Conservation (phyloP, 1,140 invertebrate species). For the Linepithema humile region DNA sequence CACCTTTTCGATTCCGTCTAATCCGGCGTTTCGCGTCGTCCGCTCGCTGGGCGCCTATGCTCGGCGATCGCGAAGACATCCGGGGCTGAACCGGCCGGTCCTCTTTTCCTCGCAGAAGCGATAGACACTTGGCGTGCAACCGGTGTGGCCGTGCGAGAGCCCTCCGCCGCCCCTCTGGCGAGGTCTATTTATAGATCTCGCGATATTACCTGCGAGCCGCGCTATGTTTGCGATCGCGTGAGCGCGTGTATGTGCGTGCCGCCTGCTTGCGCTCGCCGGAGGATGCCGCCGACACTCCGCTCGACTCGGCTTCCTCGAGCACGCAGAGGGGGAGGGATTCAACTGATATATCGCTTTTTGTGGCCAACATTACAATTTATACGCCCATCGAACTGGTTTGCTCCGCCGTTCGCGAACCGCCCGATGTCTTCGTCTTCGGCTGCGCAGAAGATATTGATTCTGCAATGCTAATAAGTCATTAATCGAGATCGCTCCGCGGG, state of each 20-base stretch:
- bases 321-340: neutral
- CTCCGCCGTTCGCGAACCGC: no score
- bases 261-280: neutral
- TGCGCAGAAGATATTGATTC: slow-evolving; percentile 1
- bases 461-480: slow-evolving; percentile 6
- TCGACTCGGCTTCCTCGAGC: slow-evolving; percentile 53
- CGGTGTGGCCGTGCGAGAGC: no score
- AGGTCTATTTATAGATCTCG: slow-evolving; percentile 79
- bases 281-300: neutral
- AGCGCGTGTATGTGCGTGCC: neutral
- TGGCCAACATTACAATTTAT: no score
- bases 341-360: slow-evolving; percentile 29
- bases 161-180: slow-evolving; percentile 57
- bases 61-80: slow-evolving; percentile 73
- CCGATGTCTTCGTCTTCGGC: neutral
- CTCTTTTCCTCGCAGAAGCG: slow-evolving; percentile 55
- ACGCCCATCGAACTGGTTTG: no score
- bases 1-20: slow-evolving; percentile 21
- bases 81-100: slow-evolving; percentile 69
- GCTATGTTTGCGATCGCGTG: slow-evolving; percentile 46
- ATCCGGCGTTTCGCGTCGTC: slow-evolving; percentile 18
- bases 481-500: neutral
- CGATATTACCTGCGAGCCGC: slow-evolving; percentile 77
- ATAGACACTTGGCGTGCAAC: slow-evolving; percentile 74
- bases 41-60: slow-evolving; percentile 60